Conservation (phyloP, 2,888 invertebrate species). For the Chamaedrilus cognettii region DNA sequence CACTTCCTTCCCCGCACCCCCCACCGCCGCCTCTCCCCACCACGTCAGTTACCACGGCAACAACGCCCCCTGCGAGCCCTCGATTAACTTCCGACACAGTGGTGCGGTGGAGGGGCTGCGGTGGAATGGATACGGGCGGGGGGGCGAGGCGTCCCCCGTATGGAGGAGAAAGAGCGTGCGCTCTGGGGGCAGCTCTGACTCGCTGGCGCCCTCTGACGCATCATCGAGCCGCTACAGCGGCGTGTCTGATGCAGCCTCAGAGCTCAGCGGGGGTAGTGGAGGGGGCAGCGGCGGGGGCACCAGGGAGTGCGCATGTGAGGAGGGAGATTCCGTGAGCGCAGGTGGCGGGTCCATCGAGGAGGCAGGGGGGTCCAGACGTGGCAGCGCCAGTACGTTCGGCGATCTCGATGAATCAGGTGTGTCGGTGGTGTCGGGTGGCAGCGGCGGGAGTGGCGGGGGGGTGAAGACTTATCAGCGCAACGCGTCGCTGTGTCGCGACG, state of each 20-base stretch:
- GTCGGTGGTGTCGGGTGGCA: no score
- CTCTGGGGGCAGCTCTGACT: slow-evolving; percentile 1
- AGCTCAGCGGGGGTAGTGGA: not conserved
- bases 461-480: not conserved
- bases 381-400: no score
- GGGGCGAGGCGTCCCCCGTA: slow-evolving; percentile 52
- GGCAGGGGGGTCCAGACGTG: no score
- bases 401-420: no score
- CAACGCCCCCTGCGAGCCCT: not conserved
- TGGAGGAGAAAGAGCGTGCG: slow-evolving; percentile 60
- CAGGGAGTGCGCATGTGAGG: not conserved
- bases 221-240: not conserved
- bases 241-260: not conserved
- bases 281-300: not conserved
- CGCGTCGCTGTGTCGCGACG: not conserved
- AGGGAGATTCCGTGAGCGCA: no score
- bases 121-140: no score
- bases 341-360: no score
- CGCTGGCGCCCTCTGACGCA: not conserved
- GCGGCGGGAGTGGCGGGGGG: not conserved
- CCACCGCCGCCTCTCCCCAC: not conserved
- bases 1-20: no score
- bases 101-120: no score
- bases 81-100: no score
- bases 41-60: not conserved